Evolutionary conservation across 2,888 invertebrate species (phyloP).

Genomic region (Taenaris catops): DNA sequence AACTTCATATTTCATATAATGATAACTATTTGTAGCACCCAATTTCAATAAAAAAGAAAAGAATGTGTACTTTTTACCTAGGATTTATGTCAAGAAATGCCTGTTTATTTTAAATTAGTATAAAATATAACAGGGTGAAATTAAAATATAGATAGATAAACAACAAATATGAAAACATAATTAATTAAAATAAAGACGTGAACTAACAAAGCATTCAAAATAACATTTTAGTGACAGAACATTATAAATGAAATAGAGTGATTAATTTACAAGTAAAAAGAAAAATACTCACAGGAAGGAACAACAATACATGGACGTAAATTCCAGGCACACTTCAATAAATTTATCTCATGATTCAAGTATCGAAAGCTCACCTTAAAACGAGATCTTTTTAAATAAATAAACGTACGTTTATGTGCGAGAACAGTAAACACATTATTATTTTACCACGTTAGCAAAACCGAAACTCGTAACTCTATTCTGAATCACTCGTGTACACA

Average conservation of each 20-base stretch:
- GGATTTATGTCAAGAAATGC: no score
- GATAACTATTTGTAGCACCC: no score
- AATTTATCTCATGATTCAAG: conserved; percentile 25
- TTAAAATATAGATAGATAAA: no score
- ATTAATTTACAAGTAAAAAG: conserved; percentile 12
- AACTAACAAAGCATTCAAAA: conserved; percentile 1
- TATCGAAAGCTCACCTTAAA: conserved; percentile 22
- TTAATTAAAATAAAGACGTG: no score
- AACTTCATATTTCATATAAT: no score
- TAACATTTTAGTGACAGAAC: background rate
- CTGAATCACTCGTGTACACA: conserved; percentile 10
- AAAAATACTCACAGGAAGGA: conserved; percentile 71
- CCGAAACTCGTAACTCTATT: conserved; percentile 2
- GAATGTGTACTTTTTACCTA: no score
- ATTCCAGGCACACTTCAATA: conserved; percentile 28
- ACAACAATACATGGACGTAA: conserved; percentile 78
- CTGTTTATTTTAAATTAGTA: no score
- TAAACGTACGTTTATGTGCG: conserved; percentile 10
- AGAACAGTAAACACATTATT: conserved; percentile 17
- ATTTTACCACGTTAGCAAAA: conserved; percentile 18
- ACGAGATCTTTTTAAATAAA: conserved; percentile 17
- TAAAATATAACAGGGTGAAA: no score
- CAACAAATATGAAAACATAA: no score
- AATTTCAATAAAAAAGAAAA: no score
- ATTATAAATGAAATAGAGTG: background rate